Evolutionary conservation across 1,140 invertebrate species (phyloP).

Genomic region (Scaptomyza montana): DNA sequence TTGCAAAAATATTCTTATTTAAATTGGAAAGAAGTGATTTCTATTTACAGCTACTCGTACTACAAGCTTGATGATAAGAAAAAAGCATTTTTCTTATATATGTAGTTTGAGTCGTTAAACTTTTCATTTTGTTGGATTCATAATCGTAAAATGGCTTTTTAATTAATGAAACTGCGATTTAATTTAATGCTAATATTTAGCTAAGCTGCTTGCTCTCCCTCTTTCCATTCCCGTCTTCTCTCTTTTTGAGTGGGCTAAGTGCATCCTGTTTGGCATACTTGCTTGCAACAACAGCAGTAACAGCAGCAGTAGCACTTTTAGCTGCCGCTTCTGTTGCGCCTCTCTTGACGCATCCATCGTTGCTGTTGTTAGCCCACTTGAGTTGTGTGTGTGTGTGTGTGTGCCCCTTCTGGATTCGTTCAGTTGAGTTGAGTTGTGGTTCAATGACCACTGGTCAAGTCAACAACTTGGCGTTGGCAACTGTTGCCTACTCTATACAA

Average conservation of each 20-base stretch:
- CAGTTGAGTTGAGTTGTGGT: slow-evolving; percentile 24
- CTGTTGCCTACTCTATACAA: slow-evolving; percentile 36
- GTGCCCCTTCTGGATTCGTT: background rate
- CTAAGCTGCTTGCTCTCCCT: background rate
- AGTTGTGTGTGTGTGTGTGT: background rate
- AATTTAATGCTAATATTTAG: slow-evolving; percentile 24
- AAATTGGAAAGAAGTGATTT: too few relatives aligned
- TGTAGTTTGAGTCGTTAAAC: too few relatives aligned
- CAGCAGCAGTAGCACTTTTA: too few relatives aligned
- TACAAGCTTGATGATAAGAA: too few relatives aligned
- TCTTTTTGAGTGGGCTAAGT: background rate
- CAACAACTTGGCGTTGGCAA: slow-evolving; percentile 42
- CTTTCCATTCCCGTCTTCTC: too few relatives aligned
- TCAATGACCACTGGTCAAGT: slow-evolving; percentile 62
- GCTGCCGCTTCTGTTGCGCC: background rate
- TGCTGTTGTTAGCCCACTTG: slow-evolving; percentile 19
- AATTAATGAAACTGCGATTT: background rate
- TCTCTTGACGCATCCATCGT: background rate
- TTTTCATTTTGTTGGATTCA: too few relatives aligned
- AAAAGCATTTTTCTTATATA: too few relatives aligned
- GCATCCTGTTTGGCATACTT: slow-evolving; percentile 16
- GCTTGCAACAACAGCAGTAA: background rate
- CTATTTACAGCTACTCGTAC: too few relatives aligned
- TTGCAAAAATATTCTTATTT: too few relatives aligned
- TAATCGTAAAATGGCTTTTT: too few relatives aligned